These are phyloP conservation scores for Idaea biselata DNA, from an alignment of 2,888 invertebrate genomes.

Conservation along the genomic window DNA sequence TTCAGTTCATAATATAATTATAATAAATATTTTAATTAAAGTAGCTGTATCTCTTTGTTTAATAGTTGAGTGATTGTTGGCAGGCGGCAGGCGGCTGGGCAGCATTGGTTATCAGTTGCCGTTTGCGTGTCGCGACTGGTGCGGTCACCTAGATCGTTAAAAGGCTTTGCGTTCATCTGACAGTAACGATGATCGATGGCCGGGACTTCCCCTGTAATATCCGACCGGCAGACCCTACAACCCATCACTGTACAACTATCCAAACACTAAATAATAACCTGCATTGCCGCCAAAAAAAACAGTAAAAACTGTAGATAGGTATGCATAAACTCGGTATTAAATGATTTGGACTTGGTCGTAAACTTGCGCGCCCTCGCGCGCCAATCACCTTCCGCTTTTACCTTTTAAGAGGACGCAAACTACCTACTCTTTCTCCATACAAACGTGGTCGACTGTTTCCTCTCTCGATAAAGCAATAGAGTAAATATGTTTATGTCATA, in stretches of 20 bases:
- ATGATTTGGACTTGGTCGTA: no score
- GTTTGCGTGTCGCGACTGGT: constrained; percentile 22
- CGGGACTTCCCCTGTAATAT: constrained; percentile 68
- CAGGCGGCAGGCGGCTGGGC: constrained; percentile 14
- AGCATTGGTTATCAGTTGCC: constrained; percentile 20
- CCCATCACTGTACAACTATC: constrained; percentile 24
- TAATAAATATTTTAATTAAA: no score
- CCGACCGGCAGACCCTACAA: constrained; percentile 45
- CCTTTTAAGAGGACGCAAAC: no score
- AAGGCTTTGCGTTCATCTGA: constrained; percentile 62
- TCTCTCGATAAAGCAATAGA: no score
- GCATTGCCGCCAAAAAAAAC: not conserved
- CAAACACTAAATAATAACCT: constrained; percentile 7
- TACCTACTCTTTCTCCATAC: no score
- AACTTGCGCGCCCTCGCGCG: no score
- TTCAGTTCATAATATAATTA: no score
- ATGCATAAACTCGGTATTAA: no score
- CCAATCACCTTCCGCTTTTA: no score
- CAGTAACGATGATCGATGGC: constrained; percentile 71
- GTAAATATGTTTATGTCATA: no score
- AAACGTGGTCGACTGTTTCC: no score
- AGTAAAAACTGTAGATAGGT: not conserved
- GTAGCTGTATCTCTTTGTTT: constrained; percentile 15
- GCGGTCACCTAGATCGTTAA: constrained; percentile 57
- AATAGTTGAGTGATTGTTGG: not conserved